Evolutionary conservation across 2,888 invertebrate species (phyloP), one percentile per base, ranked within the genome.

Genomic region (Chloromyia formosa): DNA sequence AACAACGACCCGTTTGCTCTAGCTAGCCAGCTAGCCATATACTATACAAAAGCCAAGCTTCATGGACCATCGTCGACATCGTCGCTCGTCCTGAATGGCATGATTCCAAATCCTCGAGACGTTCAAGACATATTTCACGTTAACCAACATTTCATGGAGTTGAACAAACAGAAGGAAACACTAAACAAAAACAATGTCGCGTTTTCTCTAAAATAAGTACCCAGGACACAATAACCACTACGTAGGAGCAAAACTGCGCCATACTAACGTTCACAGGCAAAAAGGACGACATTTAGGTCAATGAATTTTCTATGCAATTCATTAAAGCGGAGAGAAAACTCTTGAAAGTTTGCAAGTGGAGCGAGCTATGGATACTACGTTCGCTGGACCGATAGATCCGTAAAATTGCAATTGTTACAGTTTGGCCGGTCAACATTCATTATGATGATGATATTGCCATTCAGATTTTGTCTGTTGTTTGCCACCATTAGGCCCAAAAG

Each of bases 121-220:
- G 27, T 12, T 60, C 23, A 60, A 60, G 60, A 60, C 60, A 60
- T 60, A 23, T 60, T 60, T 60, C 60, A 60, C 60, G 60, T 60
- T 27, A n/a, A 23, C 27, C 22, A 60, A 60, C 60, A 60, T 60
- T 60, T 23, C 60, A 22, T n/a, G 23, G 27, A 23, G 23, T 60
- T 60, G 60, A 23, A 27, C 22, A 10, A n/a, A 60, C n/a, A 23
- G 27, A 27, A 23, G 23, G 27, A 23, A 60, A n/a, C 22, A n/a
- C 27, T 35, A 35, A 18, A 22, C 18, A 18, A 56, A n/a, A n/a
- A n/a, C n/a, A n/a, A 18, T 56, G 18, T 56, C 16, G 27, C 27
- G 27, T 35, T 35, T 35, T 35, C 27, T 35, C 27, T 35, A 7
- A 35, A 35, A 35, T 35, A 35, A 35, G 27, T 35, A 35, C 27